A percentile compares a stretch with the other conserved stretches of the same genome.
Evolutionary conservation across 2,888 invertebrate genomes (phyloP).

Genomic region (Resseliella maxima): DNA sequence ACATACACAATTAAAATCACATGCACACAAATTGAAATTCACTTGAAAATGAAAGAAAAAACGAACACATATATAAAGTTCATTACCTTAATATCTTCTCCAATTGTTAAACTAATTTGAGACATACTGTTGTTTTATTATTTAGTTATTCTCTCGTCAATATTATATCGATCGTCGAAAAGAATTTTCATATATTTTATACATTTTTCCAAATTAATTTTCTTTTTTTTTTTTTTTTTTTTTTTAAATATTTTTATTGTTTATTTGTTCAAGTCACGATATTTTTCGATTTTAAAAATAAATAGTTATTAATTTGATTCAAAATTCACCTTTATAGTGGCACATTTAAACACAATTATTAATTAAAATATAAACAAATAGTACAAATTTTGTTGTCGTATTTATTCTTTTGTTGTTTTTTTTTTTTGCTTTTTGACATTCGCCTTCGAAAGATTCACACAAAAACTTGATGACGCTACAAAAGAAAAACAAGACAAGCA

Average conservation of each 20-base stretch:
- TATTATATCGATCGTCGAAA: slow-evolving; percentile 43
- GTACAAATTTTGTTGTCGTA: too few species aligned
- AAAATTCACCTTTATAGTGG: background rate
- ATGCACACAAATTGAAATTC: too few species aligned
- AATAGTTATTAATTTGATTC: background rate
- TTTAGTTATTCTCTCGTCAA: background rate
- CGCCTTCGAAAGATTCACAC: background rate
- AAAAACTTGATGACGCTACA: slow-evolving; percentile 54
- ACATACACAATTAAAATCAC: background rate
- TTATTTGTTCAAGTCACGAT: slow-evolving; percentile 25
- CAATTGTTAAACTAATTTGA: slow-evolving; percentile 47
- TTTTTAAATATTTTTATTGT: too few species aligned
- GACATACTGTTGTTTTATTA: slow-evolving; percentile 13
- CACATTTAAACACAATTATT: too few species aligned
- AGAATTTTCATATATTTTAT: background rate
- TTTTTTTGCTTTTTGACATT: slow-evolving; percentile 43
- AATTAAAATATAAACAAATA: too few species aligned
- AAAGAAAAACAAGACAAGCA: slow-evolving; percentile 33
- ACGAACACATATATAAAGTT: background rate
- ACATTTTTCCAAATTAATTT: background rate
- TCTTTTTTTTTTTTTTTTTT: too few species aligned
- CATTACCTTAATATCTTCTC: slow-evolving; percentile 29
- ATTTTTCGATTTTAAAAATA: background rate
- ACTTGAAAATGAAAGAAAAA: background rate
- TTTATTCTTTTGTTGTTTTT: too few species aligned